Evolutionary conservation across 1,140 invertebrate species (phyloP), one percentile per base, ranked within the genome.

Genomic region (Mycetomoellerius zeteki): DNA sequence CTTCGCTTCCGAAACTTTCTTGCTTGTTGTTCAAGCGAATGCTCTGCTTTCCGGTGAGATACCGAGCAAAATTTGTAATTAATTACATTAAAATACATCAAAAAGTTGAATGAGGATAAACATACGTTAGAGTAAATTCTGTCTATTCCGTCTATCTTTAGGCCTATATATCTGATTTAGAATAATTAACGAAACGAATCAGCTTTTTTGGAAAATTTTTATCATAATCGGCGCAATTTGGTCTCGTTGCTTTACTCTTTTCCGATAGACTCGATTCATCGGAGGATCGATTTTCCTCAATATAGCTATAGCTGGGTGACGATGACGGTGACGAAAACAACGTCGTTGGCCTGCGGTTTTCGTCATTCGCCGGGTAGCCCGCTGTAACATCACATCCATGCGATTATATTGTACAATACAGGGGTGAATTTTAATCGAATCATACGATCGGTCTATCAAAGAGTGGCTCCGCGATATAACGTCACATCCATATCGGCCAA

Each of bases 391-490:
- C 27, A 65, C 47, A 62, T 76, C 52, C 43, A 52, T 21, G 37
- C 33, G 75, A 14, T 60, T 69, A 65, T 62, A 50, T 37, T 47
- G 30, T 52, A 14, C 37, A 69, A 50, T 14, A 50, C 65, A 50
- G 24, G 37, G 47, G 16, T 65, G 33, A 65, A 91, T 91, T 93
- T 91, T 94, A 94, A 94, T 94, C 92, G 89, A 88, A 94, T 94
- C 91, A 94, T 91, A 92, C 92, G 91, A 94, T 88, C 90, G 92
- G 92, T 89, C 92, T 93, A 93, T 93, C 93, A 94, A 94, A 94
- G 92, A 27, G 54, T 43, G 12, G 52, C 64, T 19, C 12, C 30
- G n/a, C n/a, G 10, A 82, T 88, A 82, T 88, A 86, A 89, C 92
- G 91, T 92, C 90, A 86, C 72, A 50, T 71, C 65, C 62, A 50